phyloP scores from a whole-genome alignment of 2,113 vertebrate species.

The Cheirogaleus medius region DNA sequence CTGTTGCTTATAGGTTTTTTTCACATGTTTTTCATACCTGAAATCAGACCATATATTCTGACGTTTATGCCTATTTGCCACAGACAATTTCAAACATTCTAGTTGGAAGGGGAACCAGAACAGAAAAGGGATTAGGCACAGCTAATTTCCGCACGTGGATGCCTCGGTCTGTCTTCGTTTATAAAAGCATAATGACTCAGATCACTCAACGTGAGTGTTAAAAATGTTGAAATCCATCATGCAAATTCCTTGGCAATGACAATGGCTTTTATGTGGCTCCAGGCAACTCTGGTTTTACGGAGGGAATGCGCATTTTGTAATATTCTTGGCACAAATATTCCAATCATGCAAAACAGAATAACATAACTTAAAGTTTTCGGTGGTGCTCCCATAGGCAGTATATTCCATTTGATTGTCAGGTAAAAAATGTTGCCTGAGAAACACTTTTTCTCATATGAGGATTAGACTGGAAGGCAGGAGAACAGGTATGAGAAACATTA shows the following conservation, averaged over 20 bases:
- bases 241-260: background rate
- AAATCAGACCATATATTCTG: background rate
- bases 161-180: background rate
- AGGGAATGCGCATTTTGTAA: conserved; percentile 40
- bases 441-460: background rate
- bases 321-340: background rate
- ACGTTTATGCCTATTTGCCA: background rate
- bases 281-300: conserved; percentile 1
- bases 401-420: background rate
- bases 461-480: background rate
- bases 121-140: background rate
- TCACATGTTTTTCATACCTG: background rate
- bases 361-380: background rate
- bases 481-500: background rate
- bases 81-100: background rate
- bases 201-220: background rate
- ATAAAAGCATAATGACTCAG: background rate
- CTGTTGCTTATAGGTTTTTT: background rate
- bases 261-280: background rate
- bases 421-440: background rate
- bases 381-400: background rate
- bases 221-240: conserved; percentile 7
- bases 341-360: conserved; percentile 2
- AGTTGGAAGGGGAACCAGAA: background rate
- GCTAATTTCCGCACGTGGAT: background rate